These are phyloP conservation scores for Nymphalis c-album DNA, from an alignment of 2,888 invertebrate species.

Conservation along the genomic window DNA sequence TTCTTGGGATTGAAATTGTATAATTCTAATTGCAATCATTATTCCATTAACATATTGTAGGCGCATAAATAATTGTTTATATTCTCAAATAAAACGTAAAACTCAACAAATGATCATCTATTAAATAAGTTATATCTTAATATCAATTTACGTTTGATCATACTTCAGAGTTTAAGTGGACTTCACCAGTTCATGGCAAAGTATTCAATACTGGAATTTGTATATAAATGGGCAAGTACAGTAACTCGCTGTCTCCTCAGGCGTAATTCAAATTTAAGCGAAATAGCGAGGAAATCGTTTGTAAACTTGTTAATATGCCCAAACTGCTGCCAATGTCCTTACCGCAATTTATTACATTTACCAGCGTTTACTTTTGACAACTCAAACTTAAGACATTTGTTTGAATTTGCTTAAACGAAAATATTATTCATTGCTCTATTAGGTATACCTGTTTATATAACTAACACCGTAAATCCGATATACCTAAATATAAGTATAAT, in stretches of 20 bases:
- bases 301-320: conserved; percentile 45
- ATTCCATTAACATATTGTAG: too few species aligned
- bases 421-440: too few species aligned
- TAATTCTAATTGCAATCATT: too few species aligned
- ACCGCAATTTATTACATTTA: conserved; percentile 37
- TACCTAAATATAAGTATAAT: too few species aligned
- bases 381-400: neutral
- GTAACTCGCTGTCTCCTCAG: conserved; percentile 22
- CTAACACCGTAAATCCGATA: too few species aligned
- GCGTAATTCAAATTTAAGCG: conserved; percentile 43
- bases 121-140: too few species aligned
- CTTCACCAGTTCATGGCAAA: neutral
- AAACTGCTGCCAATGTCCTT: conserved; percentile 36
- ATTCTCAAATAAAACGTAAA: too few species aligned
- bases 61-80: too few species aligned
- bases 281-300: conserved; percentile 46
- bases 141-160: neutral
- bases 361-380: conserved; percentile 21
- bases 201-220: neutral
- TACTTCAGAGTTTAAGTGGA: neutral
- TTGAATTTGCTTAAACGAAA: neutral
- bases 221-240: neutral
- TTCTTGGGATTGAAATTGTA: too few species aligned
- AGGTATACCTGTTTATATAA: too few species aligned
- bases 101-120: too few species aligned